These are phyloP conservation scores for Sesamia inferens DNA, from an alignment of 2,888 invertebrate genomes.

Conservation along the genomic window DNA sequence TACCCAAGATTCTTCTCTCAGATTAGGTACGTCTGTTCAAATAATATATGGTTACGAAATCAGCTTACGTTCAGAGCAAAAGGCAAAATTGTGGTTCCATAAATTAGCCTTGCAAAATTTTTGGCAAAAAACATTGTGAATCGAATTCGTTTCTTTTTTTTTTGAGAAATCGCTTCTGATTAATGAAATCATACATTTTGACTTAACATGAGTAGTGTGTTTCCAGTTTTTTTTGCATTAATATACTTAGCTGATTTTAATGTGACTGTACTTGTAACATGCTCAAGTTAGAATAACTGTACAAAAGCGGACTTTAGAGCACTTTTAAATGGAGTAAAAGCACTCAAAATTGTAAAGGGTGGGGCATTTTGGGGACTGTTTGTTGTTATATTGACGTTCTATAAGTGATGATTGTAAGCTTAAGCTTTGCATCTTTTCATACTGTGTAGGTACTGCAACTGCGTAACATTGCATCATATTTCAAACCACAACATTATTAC, in stretches of 20 bases:
- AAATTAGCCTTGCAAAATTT: constrained; percentile 26
- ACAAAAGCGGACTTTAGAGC: not conserved
- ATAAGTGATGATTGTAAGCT: no score
- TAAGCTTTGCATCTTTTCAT: not conserved
- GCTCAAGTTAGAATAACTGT: no score
- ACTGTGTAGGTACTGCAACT: not conserved
- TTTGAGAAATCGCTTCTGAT: constrained; percentile 8
- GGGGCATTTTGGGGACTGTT: no score
- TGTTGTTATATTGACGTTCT: no score
- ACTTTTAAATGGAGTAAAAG: no score
- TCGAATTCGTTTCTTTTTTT: constrained; percentile 11
- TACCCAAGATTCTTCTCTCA: constrained; percentile 41
- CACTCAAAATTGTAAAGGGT: no score
- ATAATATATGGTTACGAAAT: constrained; percentile 52
- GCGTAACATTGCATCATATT: not conserved
- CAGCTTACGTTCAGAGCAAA: constrained; percentile 26
- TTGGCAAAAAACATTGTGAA: constrained; percentile 21
- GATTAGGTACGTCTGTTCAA: constrained; percentile 37
- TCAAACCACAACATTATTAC: constrained; percentile 4
- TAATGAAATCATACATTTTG: constrained; percentile 16
- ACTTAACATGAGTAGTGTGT: no score
- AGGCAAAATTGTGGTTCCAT: constrained; percentile 27
- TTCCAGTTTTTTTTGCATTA: not conserved
- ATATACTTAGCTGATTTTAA: not conserved
- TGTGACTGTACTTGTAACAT: not conserved